Evolutionary conservation across 2,113 vertebrate species (phyloP), one percentile per base, ranked within the genome.

Genomic region (Oreotragus oreotragus): DNA sequence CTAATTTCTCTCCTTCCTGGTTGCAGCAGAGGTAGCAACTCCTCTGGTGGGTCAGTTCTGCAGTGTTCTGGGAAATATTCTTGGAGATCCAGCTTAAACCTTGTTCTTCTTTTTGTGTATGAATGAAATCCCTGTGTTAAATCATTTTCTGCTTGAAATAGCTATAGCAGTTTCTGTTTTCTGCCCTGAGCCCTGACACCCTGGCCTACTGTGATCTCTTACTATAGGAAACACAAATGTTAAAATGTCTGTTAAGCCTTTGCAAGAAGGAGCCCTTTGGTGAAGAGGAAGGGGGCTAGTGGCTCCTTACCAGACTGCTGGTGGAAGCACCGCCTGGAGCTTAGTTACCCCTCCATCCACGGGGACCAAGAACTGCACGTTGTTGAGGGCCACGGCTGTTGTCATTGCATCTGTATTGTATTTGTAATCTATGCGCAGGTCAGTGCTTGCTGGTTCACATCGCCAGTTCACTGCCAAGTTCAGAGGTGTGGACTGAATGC

Each of bases 371-470:
- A 99, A 99, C 92, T 99, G 99, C 98, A 99, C 99, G 39, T 99
- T 99, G 99, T 99, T 99, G 60, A 99, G 99, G 43, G 99, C 99
- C 12, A 99, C 99, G 0, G 99, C 99, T 0, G 99, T 98, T 12
- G 99, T 98, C 99, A 99, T 99, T n/a, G 99, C 99, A 91, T 99
- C 99, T 0, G 98, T 98, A 95, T 99, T 99, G 99, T 99, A 99
- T 97, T 99, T 99, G 98, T 99, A 99, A 98, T 99, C 99, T 94
- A 99, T 99, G 98, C 99, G 99, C 64, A 99, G 99, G 98, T 99
- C 99, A 7, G 99, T 99, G 99, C 99, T 99, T 96, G 97, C 98
- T 88, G 98, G 98, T 33, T 99, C 99, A 81, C 99, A 99, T 21
- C 99, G 99, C 99, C 99, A 99, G 97, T 99, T 99, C 98, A 99